Evolutionary conservation across 23 tunicate genomes (phyloP), one percentile per base, ranked within the genome.

Genomic region (Styela plicata): DNA sequence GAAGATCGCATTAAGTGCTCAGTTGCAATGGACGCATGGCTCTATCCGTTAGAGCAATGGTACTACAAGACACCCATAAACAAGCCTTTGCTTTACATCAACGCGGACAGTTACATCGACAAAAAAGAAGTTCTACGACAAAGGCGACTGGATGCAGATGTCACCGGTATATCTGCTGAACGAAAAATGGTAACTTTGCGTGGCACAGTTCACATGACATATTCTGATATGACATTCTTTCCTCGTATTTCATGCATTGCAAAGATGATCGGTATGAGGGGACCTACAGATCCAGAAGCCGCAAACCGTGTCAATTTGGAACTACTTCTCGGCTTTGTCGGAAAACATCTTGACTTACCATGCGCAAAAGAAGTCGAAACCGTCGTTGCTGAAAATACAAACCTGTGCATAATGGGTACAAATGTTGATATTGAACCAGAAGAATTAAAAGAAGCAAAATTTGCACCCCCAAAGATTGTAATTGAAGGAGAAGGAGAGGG

Each of bases 21-120:
- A 16, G 85, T 91, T 83, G 90, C 80, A 32, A 66, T 91, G 31
- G 97, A 91, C 84, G 62, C 83, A 18, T 91, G 97, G 97, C 83
- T 85, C 86, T 86, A 63, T 65, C 86, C 87, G 10, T 69, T 91
- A 29, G 83, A 86, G 27, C 84, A 83, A 32, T 27, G 79, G n/a
- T 61, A 86, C 34, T 83, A 86, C 69, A 64, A 31, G 44, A 83
- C 57, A 33, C 37, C 80, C 1, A 26, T 32, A 2, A 20, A 84
- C 3, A 83, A 80, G 2, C 97, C 97, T 3, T 21, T 91, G 29
- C 83, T 91, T 31, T 91, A 83, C 80, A 91, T 91, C 80, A 91
- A 91, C 74, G 26, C 85, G 5, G 90, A 78, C 29, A 36, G 31
- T 2, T 86, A 71, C 70, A 88, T 80, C 3, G 73, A 87, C 78